phyloP scores from a whole-genome alignment of 1,140 invertebrate species.

The Drosophila arizonae region DNA sequence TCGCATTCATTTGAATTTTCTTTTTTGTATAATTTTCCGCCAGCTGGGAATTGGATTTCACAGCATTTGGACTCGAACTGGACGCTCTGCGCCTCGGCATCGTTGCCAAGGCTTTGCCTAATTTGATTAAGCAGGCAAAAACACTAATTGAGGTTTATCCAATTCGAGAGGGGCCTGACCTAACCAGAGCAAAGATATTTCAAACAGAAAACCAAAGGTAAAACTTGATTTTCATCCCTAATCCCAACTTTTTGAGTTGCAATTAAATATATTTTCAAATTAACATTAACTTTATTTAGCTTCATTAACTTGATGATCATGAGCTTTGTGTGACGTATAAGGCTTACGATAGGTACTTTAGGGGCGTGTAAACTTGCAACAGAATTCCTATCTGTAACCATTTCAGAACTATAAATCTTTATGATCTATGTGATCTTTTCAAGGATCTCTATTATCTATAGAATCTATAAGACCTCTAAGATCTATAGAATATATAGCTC shows the following conservation, averaged over 20 bases:
- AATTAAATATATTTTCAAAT: neutral
- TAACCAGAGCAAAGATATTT: slow-evolving; percentile 20
- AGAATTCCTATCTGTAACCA: too few species aligned
- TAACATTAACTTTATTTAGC: neutral
- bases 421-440: too few species aligned
- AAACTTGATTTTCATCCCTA: slow-evolving; percentile 14
- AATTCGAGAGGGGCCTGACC: slow-evolving; percentile 48
- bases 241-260: neutral
- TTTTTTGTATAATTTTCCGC: slow-evolving; percentile 70
- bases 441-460: too few species aligned
- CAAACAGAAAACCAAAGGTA: slow-evolving; percentile 6
- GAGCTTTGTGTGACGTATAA: too few species aligned
- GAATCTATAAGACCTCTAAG: too few species aligned
- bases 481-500: too few species aligned
- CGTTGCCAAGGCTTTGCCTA: slow-evolving; percentile 39
- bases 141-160: slow-evolving; percentile 76
- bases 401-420: too few species aligned
- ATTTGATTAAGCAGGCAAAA: slow-evolving; percentile 67
- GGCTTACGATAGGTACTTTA: too few species aligned
- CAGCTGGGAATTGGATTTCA: slow-evolving; percentile 62
- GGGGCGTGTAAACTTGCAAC: too few species aligned
- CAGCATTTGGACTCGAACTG: slow-evolving; percentile 37
- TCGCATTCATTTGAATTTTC: slow-evolving; percentile 46
- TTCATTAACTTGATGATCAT: neutral
- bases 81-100: neutral